Conservation (phyloP, 2,888 invertebrate genomes). For the Eupithecia pulchellata region DNA sequence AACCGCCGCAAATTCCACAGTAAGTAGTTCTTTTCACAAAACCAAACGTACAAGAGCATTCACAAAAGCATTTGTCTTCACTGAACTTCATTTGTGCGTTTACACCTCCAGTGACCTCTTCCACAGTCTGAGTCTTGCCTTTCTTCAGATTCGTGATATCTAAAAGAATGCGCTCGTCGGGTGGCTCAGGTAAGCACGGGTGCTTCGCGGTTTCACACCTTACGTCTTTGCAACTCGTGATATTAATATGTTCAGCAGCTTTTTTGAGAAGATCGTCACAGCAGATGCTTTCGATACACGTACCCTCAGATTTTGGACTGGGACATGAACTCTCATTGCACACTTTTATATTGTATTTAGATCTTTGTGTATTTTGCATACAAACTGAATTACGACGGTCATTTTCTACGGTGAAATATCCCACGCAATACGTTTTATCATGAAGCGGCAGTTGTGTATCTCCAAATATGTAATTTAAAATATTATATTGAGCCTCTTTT, state of each 20-base stretch:
- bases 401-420: conserved; percentile 70
- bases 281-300: conserved; percentile 48
- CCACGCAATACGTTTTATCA: conserved; percentile 67
- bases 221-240: conserved; percentile 63
- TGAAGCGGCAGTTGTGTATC: conserved; percentile 51
- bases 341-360: background rate
- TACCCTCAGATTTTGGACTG: conserved; percentile 40
- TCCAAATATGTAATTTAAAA: conserved; percentile 68
- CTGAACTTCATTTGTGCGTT: conserved; percentile 61
- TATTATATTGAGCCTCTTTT: conserved; percentile 50
- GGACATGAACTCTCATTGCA: conserved; percentile 42
- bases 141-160: conserved; percentile 54
- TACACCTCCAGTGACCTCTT: conserved; percentile 62
- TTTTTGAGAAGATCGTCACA: conserved; percentile 53
- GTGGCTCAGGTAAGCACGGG: conserved; percentile 52
- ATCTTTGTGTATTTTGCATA: background rate
- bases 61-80: conserved; percentile 69
- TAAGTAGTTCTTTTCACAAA: conserved; percentile 73
- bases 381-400: conserved; percentile 39
- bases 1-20: conserved; percentile 74
- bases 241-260: conserved; percentile 50
- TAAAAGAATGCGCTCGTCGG: conserved; percentile 61
- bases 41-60: conserved; percentile 74
- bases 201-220: conserved; percentile 56
- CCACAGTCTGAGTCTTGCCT: conserved; percentile 56